Conservation (phyloP, 1,140 invertebrate species). For the Cydia amplana region DNA sequence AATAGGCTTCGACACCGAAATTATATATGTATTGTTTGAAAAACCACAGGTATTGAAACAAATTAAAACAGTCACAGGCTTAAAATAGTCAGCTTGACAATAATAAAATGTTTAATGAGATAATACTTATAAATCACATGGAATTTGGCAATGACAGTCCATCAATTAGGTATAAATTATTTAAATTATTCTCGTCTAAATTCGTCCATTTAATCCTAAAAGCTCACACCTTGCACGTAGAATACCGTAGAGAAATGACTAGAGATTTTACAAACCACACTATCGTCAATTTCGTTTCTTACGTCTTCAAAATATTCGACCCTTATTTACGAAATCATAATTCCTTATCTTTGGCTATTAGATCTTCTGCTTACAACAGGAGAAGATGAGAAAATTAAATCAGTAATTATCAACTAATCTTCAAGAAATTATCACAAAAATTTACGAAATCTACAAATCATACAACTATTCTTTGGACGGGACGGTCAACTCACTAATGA, state of each 20-base stretch:
- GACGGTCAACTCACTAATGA: conserved; percentile 64
- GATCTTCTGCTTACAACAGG: conserved; percentile 65
- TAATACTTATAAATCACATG: conserved; percentile 25
- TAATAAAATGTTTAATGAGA: background rate
- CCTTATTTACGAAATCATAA: conserved; percentile 26
- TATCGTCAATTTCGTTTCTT: background rate
- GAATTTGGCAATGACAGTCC: conserved; percentile 21
- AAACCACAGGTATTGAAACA: background rate
- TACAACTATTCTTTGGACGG: conserved; percentile 67
- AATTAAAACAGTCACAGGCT: background rate
- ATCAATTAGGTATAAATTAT: conserved; percentile 31
- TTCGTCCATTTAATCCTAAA: conserved; percentile 68
- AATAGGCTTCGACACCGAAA: background rate
- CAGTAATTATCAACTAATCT: conserved; percentile 39
- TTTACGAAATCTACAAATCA: conserved; percentile 49
- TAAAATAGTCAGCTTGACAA: background rate
- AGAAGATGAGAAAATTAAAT: conserved; percentile 46
- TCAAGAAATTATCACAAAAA: conserved; percentile 45
- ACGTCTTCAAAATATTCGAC: background rate
- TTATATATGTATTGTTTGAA: background rate
- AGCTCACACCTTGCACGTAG: conserved; percentile 66
- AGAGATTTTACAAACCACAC: conserved; percentile 48
- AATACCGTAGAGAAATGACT: conserved; percentile 60
- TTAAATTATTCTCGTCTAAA: conserved; percentile 49
- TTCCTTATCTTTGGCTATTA: conserved; percentile 40